phyloP scores from a whole-genome alignment of 2,888 invertebrate genomes.

The Pollenia labialis region DNA sequence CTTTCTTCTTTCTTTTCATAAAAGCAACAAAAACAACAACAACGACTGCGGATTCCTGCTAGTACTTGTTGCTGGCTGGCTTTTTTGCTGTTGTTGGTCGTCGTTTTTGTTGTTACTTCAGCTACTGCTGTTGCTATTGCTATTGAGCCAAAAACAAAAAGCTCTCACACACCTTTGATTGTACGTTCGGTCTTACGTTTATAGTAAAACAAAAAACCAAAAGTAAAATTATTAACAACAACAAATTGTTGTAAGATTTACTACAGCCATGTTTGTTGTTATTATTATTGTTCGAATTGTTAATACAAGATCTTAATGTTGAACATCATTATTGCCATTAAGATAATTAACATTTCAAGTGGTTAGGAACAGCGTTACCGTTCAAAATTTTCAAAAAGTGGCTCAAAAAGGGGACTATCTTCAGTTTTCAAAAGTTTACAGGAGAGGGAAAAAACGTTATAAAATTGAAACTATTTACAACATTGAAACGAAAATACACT shows the following conservation, averaged over 20 bases:
- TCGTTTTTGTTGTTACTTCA: slow-evolving; percentile 47
- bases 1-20: slow-evolving; percentile 76
- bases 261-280: slow-evolving; percentile 9
- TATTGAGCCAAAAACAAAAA: slow-evolving; percentile 48
- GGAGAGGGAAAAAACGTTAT: no score
- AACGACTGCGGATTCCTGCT: slow-evolving; percentile 27
- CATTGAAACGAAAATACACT: no score
- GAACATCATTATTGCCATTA: slow-evolving; percentile 59
- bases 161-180: slow-evolving; percentile 51
- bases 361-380: no score
- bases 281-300: slow-evolving; percentile 36
- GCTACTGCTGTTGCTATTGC: slow-evolving; percentile 58
- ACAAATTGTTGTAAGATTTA: slow-evolving; percentile 5
- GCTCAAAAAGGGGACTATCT: no score
- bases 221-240: slow-evolving; percentile 16
- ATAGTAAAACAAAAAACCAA: slow-evolving; percentile 34
- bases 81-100: slow-evolving; percentile 33
- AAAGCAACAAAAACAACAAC: slow-evolving; percentile 63
- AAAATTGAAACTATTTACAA: no score
- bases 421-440: no score
- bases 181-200: slow-evolving; percentile 10
- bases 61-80: slow-evolving; percentile 54
- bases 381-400: no score
- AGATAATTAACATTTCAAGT: slow-evolving; percentile 33
- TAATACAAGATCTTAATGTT: slow-evolving; percentile 47